Percentiles rank a stretch among this genome's conserved stretches.
Evolutionary conservation across 2,113 vertebrate genomes (phyloP).

Genomic region (cattle (Bos taurus)): ARS-UCD2.0 NC_037349.1:316501-317000

Average conservation of each 20-base stretch:
- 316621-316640: background rate
- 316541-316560: background rate
- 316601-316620: background rate
- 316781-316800: background rate
- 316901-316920: background rate
- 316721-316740: background rate
- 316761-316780: background rate
- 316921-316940: background rate
- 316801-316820: background rate
- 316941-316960: background rate
- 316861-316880: background rate
- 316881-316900: background rate
- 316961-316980: background rate
- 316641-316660: background rate
- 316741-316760: background rate
- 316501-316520: background rate
- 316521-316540: background rate
- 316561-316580: background rate
- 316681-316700: background rate
- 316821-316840: background rate
- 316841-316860: background rate
- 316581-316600: background rate
- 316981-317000: too few species aligned
- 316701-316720: background rate
- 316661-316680: background rate